These are phyloP conservation scores for Zoanthus sansibaricus DNA, from an alignment of 92 coral and sea anemone species.

Conservation along the genomic window DNA sequence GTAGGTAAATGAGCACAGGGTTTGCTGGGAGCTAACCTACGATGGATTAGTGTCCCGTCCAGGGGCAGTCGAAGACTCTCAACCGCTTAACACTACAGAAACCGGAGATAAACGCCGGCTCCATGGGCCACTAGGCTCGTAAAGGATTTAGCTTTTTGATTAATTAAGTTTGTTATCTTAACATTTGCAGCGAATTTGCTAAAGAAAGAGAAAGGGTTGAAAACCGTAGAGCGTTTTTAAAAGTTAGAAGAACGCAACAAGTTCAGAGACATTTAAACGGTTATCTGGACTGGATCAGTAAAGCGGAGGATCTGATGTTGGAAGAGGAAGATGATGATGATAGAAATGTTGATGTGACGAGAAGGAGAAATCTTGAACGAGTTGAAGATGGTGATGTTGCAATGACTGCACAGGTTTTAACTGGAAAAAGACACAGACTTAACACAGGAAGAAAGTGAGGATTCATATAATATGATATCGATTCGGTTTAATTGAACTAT, in stretches of 20 bases:
- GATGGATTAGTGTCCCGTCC: too few species aligned
- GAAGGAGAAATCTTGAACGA: constrained; percentile 81
- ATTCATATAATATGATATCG: too few species aligned
- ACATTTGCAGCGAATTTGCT: constrained; percentile 88
- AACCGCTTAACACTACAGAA: too few species aligned
- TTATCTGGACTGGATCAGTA: constrained; percentile 97
- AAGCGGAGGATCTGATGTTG: constrained; percentile 98
- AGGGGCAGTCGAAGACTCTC: too few species aligned
- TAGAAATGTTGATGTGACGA: constrained; percentile 77
- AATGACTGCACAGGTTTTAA: constrained; percentile 94
- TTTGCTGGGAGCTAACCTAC: too few species aligned
- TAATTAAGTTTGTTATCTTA: not conserved
- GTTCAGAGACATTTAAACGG: constrained; percentile 96
- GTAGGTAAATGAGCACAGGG: too few species aligned
- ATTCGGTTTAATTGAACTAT: too few species aligned
- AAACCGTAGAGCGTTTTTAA: constrained; percentile 94
- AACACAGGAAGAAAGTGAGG: constrained; percentile 94
- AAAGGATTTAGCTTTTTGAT: too few species aligned
- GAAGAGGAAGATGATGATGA: constrained; percentile 94
- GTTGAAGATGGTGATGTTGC: constrained; percentile 98
- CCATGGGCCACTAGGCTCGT: too few species aligned
- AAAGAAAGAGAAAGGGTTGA: constrained; percentile 99
- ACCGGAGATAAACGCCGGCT: too few species aligned
- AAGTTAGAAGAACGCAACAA: constrained; percentile 98
- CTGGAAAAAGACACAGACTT: constrained; percentile 91